A percentile compares a stretch with the other conserved stretches of the same genome.
phyloP scores from a whole-genome alignment of 2,797 vertebrate genomes.

The Podargus strigoides region DNA sequence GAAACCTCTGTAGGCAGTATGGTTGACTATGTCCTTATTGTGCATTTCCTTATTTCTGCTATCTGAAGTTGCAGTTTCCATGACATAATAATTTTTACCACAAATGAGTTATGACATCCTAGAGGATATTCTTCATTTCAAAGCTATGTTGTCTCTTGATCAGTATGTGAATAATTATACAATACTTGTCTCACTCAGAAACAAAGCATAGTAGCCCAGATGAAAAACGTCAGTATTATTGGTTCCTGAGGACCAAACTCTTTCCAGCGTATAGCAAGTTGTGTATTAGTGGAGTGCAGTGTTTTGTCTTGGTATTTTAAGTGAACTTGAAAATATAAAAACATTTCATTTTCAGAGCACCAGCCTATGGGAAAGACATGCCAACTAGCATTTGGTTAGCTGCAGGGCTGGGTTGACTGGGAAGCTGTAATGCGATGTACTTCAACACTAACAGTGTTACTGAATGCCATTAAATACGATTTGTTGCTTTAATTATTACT shows the following conservation, averaged over 20 bases:
- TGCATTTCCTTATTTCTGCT: not conserved
- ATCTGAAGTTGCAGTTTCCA: not conserved
- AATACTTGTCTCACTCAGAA: not conserved
- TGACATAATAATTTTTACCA: not conserved
- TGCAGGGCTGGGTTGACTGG: not conserved
- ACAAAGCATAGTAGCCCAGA: not conserved
- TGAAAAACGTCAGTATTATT: not conserved
- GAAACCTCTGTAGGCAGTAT: not conserved
- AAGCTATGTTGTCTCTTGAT: not conserved
- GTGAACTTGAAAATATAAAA: not conserved
- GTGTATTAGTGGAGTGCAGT: not conserved
- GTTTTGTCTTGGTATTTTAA: not conserved
- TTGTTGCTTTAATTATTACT: not conserved
- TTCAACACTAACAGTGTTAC: not conserved
- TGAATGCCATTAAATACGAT: not conserved
- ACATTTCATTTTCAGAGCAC: not conserved
- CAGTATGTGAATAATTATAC: not conserved
- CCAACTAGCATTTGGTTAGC: not conserved
- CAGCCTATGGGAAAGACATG: not conserved
- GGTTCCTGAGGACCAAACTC: not conserved
- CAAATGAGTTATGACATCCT: not conserved
- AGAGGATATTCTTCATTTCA: not conserved
- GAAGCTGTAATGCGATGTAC: not conserved
- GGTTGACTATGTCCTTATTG: not conserved
- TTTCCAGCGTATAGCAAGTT: not conserved